Evolutionary conservation across 2,888 invertebrate genomes (phyloP), one percentile per base, ranked within the genome.

Genomic region (Cheilosia grossa): DNA sequence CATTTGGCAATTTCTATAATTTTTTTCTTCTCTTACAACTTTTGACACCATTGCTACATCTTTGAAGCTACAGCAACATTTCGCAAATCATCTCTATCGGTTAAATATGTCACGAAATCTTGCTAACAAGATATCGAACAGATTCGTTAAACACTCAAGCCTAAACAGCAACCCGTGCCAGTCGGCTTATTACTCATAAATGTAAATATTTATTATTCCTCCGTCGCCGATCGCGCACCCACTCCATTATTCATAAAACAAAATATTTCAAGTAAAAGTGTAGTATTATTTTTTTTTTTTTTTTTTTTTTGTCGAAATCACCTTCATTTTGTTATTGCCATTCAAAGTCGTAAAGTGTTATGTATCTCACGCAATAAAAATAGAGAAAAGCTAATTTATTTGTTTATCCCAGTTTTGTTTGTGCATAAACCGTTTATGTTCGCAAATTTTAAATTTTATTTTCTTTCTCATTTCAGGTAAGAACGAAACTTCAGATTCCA

Each of bases 391-490:
- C 15, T 13, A 53, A 33, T 63, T 44, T 44, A 33, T 74, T 63
- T 63, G 9, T 44, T 61, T 72, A 40, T 47, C 4, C 30, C 19
- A 4, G 13, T 21, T 56, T 33, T 4, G 19, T 19, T 2, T 24
- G 33, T 37, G 21, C 51, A 53, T 44, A 44, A 59, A 59, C 42
- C 21, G 42, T 17, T 24, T 27, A 53, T 53, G 15, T 37, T 56
- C 2, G 19, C 15, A 13, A 64, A 49, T 54, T 37, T 27, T 44
- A 53, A 17, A 49, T 40, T 56, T 61, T 61, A 15, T 40, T 56
- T 49, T 77, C 51, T 70, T 30, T 85, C 30, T 81, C 49, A 15
- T 85, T 85, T 44, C 85, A 85, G 85, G 85, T 85, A 81, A 85
- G 81, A 81, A 44, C 15, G 53, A 17, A 77, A 10, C 21, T 17